A percentile compares a stretch with the other conserved stretches of the same genome.
These are phyloP conservation scores for Pipra filicauda DNA, from an alignment of 2,113 vertebrate species.

Conservation along the genomic window DNA sequence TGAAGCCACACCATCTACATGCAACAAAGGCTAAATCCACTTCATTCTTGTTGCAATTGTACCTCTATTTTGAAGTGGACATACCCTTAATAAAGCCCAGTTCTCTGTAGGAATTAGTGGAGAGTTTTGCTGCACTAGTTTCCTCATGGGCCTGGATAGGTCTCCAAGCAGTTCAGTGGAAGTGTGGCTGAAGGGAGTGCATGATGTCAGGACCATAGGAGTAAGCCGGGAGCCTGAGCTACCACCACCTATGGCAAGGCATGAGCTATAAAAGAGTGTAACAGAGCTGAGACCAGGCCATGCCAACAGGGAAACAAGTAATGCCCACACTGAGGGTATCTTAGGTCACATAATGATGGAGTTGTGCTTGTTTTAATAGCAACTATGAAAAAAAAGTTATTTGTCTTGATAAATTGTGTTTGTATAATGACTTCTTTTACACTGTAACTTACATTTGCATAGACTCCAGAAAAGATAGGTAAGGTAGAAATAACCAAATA, in stretches of 20 bases:
- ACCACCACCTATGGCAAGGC: neutral
- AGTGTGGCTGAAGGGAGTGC: neutral
- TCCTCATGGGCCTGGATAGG: neutral
- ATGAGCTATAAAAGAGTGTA: neutral
- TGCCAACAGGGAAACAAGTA: neutral
- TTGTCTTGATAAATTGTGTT: neutral
- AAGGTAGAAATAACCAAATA: neutral
- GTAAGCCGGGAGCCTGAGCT: neutral
- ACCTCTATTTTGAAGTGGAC: neutral
- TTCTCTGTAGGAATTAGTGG: neutral
- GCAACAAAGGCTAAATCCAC: neutral
- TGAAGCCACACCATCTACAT: neutral
- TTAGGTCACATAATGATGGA: neutral
- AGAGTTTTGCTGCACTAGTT: neutral
- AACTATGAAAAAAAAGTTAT: neutral
- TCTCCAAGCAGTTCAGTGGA: neutral
- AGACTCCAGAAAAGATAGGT: neutral
- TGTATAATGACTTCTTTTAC: neutral
- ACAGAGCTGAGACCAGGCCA: neutral
- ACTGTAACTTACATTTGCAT: neutral
- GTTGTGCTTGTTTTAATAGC: neutral
- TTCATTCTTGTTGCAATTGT: neutral
- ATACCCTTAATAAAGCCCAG: neutral
- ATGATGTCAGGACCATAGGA: rapidly evolving
- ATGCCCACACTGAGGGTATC: neutral